These are phyloP conservation scores for Tapirus indicus DNA, from an alignment of 2,797 vertebrate genomes.

Conservation along the genomic window DNA sequence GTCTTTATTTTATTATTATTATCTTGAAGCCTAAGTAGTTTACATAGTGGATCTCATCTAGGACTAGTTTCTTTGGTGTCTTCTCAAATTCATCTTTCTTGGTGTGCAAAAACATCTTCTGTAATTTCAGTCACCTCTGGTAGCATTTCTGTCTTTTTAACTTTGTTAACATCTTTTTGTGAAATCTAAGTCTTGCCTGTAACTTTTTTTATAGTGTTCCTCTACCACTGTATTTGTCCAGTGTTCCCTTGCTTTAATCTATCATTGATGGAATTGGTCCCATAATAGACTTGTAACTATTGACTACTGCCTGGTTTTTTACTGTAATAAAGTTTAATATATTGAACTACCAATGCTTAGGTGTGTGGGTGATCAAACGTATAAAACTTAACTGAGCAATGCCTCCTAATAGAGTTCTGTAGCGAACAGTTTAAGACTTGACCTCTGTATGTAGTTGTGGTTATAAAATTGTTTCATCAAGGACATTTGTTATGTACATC, in stretches of 20 bases:
- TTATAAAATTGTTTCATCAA: conserved; percentile 70
- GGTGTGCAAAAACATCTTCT: conserved; percentile 80
- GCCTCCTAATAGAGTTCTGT: conserved; percentile 58
- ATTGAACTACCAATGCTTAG: conserved; percentile 5
- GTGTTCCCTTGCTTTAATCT: conserved; percentile 73
- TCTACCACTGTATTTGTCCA: conserved; percentile 76
- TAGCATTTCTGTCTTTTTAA: conserved; percentile 81
- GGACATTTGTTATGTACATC: conserved; percentile 53
- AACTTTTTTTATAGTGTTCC: conserved; percentile 74
- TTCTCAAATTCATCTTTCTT: conserved; percentile 82
- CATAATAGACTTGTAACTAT: conserved; percentile 66
- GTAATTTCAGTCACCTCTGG: conserved; percentile 78
- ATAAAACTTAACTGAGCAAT: conserved; percentile 48
- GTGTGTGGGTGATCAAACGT: conserved; percentile 56
- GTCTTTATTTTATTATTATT: conserved; percentile 71
- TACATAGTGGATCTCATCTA: conserved; percentile 74
- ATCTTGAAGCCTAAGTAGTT: conserved; percentile 63
- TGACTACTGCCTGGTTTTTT: conserved; percentile 66
- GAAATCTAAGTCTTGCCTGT: conserved; percentile 74
- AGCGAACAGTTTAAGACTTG: conserved; percentile 41
- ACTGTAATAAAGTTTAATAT: conserved; percentile 60
- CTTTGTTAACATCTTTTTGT: conserved; percentile 78
- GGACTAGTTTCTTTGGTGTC: conserved; percentile 80
- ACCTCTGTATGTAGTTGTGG: conserved; percentile 49
- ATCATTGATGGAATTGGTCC: conserved; percentile 65